Evolutionary conservation across 2,888 invertebrate species (phyloP).

Genomic region (Rotaria socialis): DNA sequence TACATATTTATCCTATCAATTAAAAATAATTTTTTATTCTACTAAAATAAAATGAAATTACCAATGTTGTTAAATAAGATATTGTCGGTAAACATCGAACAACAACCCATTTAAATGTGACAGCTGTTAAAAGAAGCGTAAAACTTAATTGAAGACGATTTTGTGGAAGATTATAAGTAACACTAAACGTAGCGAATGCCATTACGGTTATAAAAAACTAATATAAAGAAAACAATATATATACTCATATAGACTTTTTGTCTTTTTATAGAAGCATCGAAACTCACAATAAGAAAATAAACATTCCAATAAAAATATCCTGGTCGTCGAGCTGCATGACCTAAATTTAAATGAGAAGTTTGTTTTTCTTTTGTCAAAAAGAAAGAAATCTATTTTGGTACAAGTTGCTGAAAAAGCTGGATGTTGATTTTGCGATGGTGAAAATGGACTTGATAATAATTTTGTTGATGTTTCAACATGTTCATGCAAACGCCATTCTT

Average conservation of each 20-base stretch:
- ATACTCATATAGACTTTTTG: not conserved
- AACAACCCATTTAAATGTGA: slow-evolving; percentile 59
- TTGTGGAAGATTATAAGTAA: slow-evolving; percentile 53
- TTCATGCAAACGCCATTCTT: slow-evolving; percentile 57
- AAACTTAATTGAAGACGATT: slow-evolving; percentile 58
- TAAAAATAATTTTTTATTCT: not conserved
- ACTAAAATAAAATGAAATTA: slow-evolving; percentile 49
- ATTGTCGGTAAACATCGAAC: slow-evolving; percentile 57
- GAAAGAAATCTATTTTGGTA: not conserved
- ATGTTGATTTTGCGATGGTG: slow-evolving; percentile 38
- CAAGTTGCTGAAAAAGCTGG: slow-evolving; percentile 34
- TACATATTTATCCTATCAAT: slow-evolving; percentile 55
- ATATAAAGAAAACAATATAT: slow-evolving; percentile 48
- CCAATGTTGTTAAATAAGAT: slow-evolving; percentile 58
- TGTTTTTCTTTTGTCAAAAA: not conserved
- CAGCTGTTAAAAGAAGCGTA: slow-evolving; percentile 57
- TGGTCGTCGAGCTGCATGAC: slow-evolving; percentile 40
- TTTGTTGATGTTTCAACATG: slow-evolving; percentile 52
- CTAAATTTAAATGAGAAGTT: not conserved
- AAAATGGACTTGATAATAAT: slow-evolving; percentile 25
- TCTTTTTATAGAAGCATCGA: not conserved
- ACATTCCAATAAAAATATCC: slow-evolving; percentile 46
- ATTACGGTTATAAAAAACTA: slow-evolving; percentile 58
- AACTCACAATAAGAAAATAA: slow-evolving; percentile 40
- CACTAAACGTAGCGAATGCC: slow-evolving; percentile 58